Evolutionary conservation across 1,140 invertebrate species (phyloP).

Genomic region (Triops longicaudatus): DNA sequence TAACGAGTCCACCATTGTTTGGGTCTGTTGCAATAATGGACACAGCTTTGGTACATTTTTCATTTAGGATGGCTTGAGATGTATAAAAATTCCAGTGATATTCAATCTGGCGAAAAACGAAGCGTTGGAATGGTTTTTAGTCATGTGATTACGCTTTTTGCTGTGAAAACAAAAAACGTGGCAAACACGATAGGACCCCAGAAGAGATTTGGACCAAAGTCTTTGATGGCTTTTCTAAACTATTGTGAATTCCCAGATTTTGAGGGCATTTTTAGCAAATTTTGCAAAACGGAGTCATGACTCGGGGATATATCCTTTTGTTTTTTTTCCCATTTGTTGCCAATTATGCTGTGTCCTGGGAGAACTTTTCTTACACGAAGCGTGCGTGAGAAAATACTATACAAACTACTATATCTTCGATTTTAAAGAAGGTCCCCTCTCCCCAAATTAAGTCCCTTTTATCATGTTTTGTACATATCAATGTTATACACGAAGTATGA

Average conservation of each 20-base stretch:
- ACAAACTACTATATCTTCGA: background rate
- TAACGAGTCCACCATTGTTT: background rate
- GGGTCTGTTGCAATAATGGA: background rate
- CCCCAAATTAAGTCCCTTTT: background rate
- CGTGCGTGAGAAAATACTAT: background rate
- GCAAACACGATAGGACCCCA: too few relatives aligned
- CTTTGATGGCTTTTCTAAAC: too few relatives aligned
- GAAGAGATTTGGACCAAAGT: too few relatives aligned
- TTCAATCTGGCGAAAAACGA: background rate
- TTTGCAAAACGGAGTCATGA: background rate
- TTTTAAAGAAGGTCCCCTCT: background rate
- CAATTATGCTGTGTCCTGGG: background rate
- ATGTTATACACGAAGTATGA: constrained; percentile 1
- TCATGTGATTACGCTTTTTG: constrained; percentile 15
- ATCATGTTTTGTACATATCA: constrained; percentile 9
- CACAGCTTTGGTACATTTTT: background rate
- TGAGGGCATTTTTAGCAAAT: background rate
- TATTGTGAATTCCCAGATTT: background rate
- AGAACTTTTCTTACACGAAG: background rate
- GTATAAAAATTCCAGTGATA: constrained; percentile 1
- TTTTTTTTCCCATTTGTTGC: background rate
- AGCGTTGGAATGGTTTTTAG: background rate
- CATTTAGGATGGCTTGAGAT: background rate
- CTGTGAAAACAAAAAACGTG: background rate
- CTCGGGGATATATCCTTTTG: background rate